A percentile compares a stretch with the other conserved stretches of the same genome.
Conservation (phyloP, 2,113 vertebrate species). For the crab-eating macaque (Macaca fascicularis) region DNA sequence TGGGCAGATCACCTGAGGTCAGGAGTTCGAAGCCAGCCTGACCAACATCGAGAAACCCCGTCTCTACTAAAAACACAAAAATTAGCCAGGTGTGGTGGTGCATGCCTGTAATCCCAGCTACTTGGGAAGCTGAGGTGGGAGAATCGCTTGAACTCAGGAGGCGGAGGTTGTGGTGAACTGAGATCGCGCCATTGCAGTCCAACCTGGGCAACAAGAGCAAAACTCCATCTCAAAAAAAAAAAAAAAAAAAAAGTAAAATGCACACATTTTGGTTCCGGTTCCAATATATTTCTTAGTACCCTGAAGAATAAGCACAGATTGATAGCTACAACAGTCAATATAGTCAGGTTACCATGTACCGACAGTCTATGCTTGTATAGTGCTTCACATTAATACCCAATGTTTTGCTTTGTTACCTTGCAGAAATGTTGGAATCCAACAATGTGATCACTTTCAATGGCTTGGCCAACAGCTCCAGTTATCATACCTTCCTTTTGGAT, state of each 20-base stretch:
- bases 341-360: not conserved
- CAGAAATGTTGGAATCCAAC: constrained; percentile 98
- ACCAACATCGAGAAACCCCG: no score
- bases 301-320: not conserved
- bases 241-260: not conserved
- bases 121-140: no score
- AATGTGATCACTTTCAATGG: constrained; percentile 95
- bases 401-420: constrained; percentile 74
- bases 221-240: no score
- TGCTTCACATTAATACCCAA: constrained; percentile 37
- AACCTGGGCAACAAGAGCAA: no score
- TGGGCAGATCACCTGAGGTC: no score
- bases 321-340: not conserved
- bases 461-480: constrained; percentile 94
- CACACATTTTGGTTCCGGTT: not conserved
- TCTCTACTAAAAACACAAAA: no score
- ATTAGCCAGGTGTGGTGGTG: no score
- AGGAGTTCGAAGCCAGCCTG: no score
- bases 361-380: not conserved
- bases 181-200: no score
- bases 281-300: not conserved
- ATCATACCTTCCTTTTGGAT: constrained; percentile 97
- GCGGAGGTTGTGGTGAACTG: no score
- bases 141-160: no score
- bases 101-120: no score